Evolutionary conservation across 2,888 invertebrate genomes (phyloP).

Genomic region (Calameuta filiformis): DNA sequence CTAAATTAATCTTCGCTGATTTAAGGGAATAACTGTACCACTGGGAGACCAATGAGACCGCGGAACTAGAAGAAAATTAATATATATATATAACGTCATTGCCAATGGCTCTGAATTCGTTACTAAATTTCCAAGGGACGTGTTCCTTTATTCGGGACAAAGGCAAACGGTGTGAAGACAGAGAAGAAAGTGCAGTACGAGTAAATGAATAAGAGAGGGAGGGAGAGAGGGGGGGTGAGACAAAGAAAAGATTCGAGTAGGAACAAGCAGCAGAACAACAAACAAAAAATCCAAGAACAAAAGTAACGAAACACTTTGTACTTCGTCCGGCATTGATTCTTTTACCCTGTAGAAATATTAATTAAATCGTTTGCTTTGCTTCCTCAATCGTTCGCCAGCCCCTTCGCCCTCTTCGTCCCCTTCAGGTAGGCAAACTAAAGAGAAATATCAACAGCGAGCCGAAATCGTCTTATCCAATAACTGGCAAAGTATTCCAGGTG

Average conservation of each 20-base stretch:
- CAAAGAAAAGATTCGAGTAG: conserved; percentile 6
- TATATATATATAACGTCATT: not conserved
- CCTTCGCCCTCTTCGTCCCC: not conserved
- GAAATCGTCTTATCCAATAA: not conserved
- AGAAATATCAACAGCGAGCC: not conserved
- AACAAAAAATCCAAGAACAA: not conserved
- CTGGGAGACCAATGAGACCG: not conserved
- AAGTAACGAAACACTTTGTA: not conserved
- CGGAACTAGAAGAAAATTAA: not conserved
- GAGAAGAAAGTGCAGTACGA: not conserved
- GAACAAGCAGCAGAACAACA: not conserved
- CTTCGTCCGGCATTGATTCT: not conserved
- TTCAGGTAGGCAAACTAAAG: too few relatives aligned
- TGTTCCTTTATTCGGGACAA: not conserved
- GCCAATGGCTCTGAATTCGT: not conserved
- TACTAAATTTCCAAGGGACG: not conserved
- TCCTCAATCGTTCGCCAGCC: not conserved
- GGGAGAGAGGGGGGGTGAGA: not conserved
- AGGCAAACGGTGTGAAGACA: not conserved
- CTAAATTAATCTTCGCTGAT: not conserved
- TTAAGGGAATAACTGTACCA: not conserved
- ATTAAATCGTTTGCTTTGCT: not conserved
- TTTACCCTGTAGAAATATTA: not conserved
- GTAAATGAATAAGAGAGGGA: conserved; percentile 6
- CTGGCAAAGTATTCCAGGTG: not conserved